phyloP scores from a whole-genome alignment of 1,140 invertebrate genomes.

The Galleria mellonella region DNA sequence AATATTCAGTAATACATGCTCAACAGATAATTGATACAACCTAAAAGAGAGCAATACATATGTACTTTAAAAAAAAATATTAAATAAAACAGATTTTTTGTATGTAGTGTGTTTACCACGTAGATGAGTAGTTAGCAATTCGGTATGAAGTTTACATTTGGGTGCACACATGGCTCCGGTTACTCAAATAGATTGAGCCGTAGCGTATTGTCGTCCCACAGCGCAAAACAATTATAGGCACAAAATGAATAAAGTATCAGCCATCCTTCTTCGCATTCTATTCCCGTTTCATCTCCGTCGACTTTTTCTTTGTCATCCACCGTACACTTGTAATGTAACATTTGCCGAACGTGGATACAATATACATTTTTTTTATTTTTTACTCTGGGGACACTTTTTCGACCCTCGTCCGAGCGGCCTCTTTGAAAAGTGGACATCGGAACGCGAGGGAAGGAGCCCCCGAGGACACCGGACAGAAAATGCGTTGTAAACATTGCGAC shows the following conservation, averaged over 20 bases:
- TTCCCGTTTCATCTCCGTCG: slow-evolving; percentile 31
- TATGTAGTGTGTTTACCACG: too few species aligned
- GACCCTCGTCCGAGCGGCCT: slow-evolving; percentile 73
- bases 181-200: slow-evolving; percentile 64
- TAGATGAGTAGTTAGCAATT: too few species aligned
- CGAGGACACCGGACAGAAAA: slow-evolving; percentile 70
- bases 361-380: slow-evolving; percentile 73
- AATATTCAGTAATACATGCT: too few species aligned
- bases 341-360: slow-evolving; percentile 59
- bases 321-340: slow-evolving; percentile 43
- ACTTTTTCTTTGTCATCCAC: slow-evolving; percentile 59
- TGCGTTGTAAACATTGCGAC: slow-evolving; percentile 76
- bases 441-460: slow-evolving; percentile 70
- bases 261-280: slow-evolving; percentile 22
- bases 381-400: slow-evolving; percentile 73
- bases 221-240: slow-evolving; percentile 58
- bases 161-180: slow-evolving; percentile 41
- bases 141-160: too few species aligned
- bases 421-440: slow-evolving; percentile 75
- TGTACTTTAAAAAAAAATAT: too few species aligned
- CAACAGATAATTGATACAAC: too few species aligned
- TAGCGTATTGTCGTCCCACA: slow-evolving; percentile 43
- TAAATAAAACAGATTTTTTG: too few species aligned
- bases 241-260: slow-evolving; percentile 57
- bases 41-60: too few species aligned